phyloP scores from a whole-genome alignment of 1,140 invertebrate species.

The Calliopsis andreniformis region DNA sequence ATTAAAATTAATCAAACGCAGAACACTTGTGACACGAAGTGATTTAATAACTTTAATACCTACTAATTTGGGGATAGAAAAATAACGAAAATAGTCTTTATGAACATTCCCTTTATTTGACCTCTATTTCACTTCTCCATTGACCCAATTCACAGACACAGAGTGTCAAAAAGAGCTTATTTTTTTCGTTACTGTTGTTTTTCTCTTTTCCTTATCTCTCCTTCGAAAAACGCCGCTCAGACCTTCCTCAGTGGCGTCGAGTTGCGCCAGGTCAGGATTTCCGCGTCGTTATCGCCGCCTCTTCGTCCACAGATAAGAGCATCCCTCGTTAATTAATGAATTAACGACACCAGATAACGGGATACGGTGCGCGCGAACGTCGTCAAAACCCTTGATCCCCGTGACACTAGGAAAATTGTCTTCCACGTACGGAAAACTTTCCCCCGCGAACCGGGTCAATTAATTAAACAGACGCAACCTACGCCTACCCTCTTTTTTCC shows the following conservation, averaged over 20 bases:
- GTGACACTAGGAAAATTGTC: conserved; percentile 16
- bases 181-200: no score
- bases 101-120: no score
- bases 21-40: no score
- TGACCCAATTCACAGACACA: no score
- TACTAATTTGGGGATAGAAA: no score
- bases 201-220: neutral
- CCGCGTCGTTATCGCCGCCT: conserved; percentile 40
- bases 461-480: conserved; percentile 30
- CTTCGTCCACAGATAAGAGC: conserved; percentile 37
- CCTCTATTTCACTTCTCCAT: no score
- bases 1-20: no score
- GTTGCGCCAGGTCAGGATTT: conserved; percentile 42
- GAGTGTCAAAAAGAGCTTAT: no score
- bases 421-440: neutral
- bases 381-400: conserved; percentile 43
- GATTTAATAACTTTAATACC: no score
- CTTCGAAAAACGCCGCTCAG: neutral
- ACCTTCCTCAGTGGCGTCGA: neutral
- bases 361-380: conserved; percentile 9
- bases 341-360: conserved; percentile 50
- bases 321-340: conserved; percentile 56
- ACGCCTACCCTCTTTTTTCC: neutral
- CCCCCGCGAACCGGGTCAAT: neutral
- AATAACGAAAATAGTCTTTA: no score